These are phyloP conservation scores for Neoitamus cyanurus DNA, from an alignment of 2,888 invertebrate species.

Conservation along the genomic window DNA sequence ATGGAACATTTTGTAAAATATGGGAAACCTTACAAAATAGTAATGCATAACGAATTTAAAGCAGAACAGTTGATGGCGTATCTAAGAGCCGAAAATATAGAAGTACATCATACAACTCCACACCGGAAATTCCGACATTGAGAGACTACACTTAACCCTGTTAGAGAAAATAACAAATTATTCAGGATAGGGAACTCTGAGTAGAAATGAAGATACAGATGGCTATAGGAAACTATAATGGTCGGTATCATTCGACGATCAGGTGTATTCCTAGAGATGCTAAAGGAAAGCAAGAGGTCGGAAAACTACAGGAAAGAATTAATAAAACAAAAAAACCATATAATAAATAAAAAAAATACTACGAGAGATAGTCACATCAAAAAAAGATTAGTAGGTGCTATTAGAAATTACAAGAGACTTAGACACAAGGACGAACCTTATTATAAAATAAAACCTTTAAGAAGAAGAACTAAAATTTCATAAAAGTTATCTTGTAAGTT, in stretches of 20 bases:
- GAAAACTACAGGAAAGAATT: background rate
- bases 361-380: constrained; percentile 35
- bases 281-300: background rate
- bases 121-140: constrained; percentile 49
- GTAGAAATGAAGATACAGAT: constrained; percentile 50
- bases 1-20: constrained; percentile 49
- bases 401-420: constrained; percentile 43
- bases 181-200: constrained; percentile 46
- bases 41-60: constrained; percentile 51
- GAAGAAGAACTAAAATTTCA: constrained; percentile 42
- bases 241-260: constrained; percentile 51
- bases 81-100: constrained; percentile 44
- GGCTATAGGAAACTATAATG: constrained; percentile 52
- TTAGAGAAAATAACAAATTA: constrained; percentile 51
- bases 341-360: constrained; percentile 17
- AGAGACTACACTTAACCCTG: constrained; percentile 52
- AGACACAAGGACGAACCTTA: constrained; percentile 48
- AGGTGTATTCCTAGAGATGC: constrained; percentile 48
- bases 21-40: constrained; percentile 47
- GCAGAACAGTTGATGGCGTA: constrained; percentile 45
- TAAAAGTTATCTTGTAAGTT: background rate
- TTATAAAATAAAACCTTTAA: constrained; percentile 31
- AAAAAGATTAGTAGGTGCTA: constrained; percentile 30
- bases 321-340: background rate
- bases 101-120: constrained; percentile 49